Evolutionary conservation across 2,888 invertebrate genomes (phyloP).

Genomic region (Latheticus oryzae): DNA sequence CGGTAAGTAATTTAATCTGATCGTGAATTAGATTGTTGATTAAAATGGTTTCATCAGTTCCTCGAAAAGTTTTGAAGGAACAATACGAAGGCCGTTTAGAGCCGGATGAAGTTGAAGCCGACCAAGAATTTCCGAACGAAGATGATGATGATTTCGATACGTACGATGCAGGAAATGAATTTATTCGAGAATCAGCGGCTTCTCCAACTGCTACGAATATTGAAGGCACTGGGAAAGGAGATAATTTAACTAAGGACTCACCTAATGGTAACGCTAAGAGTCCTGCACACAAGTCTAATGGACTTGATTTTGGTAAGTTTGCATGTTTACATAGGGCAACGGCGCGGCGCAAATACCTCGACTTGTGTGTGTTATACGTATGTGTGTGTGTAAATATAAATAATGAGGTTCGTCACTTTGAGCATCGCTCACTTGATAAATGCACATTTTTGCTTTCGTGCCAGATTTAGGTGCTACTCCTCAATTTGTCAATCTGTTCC

Average conservation of each 20-base stretch:
- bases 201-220: constrained; percentile 70
- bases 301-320: constrained; percentile 59
- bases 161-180: constrained; percentile 66
- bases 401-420: constrained; percentile 20
- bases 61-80: constrained; percentile 84
- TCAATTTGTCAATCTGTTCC: constrained; percentile 9
- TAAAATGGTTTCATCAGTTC: constrained; percentile 71
- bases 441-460: constrained; percentile 12
- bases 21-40: constrained; percentile 8
- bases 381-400: constrained; percentile 32
- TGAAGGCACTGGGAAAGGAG: constrained; percentile 62
- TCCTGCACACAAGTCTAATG: constrained; percentile 58
- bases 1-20: constrained; percentile 70
- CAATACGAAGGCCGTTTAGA: constrained; percentile 83
- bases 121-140: constrained; percentile 64
- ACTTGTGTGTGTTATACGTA: too few relatives aligned
- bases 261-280: constrained; percentile 54
- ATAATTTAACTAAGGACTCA: constrained; percentile 61
- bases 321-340: constrained; percentile 29
- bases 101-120: constrained; percentile 75
- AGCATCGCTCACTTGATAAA: constrained; percentile 4
- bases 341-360: constrained; percentile 37
- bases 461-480: constrained; percentile 14
- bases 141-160: constrained; percentile 68
- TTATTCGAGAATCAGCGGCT: constrained; percentile 70